Evolutionary conservation across 2,888 invertebrate genomes (phyloP), one percentile per base, ranked within the genome.

Genomic region (Eupithecia dodoneata): DNA sequence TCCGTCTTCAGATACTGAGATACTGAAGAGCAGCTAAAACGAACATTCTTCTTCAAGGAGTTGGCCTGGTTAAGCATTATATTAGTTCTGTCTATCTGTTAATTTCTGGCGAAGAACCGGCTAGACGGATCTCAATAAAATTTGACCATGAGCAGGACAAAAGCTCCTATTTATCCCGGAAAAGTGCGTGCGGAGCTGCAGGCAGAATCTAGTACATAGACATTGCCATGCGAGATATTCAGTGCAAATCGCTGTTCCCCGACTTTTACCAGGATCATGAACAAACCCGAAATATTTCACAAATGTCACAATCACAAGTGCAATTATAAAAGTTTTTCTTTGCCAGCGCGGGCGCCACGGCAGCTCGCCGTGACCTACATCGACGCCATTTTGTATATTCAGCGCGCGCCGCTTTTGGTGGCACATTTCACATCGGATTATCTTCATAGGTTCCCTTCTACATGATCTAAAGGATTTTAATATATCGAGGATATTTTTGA

Each of bases 331-430:
- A 72, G 66, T 74, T 79, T 86, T 83, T 81, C 83, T 84, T 84
- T 83, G 80, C 82, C 84, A 83, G 83, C 81, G 84, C 70, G 83
- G 85, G 84, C 84, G 85, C 84, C 81, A 82, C 86, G 83, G 79
- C 84, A 84, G 88, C 83, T 90, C 88, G 87, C 92, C 91, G 88
- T 92, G 92, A 92, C 92, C 92, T 82, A 92, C 88, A 87, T 91
- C 81, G 65, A 55, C 82, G 86, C 83, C 91, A 91, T 92, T 88
- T 91, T 89, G 90, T 85, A 87, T 87, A 87, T 87, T 85, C 83
- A 81, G 83, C 88, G 86, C 85, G 88, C 91, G 89, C 86, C 87
- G 86, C 83, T 86, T 89, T 89, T 87, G 88, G 89, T 88, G 89
- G 87, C 87, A 87, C 89, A 90, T 91, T 91, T 90, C 90, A 88